These are phyloP conservation scores for Ectemnius cavifrons DNA, from an alignment of 2,888 invertebrate genomes.

Conservation along the genomic window DNA sequence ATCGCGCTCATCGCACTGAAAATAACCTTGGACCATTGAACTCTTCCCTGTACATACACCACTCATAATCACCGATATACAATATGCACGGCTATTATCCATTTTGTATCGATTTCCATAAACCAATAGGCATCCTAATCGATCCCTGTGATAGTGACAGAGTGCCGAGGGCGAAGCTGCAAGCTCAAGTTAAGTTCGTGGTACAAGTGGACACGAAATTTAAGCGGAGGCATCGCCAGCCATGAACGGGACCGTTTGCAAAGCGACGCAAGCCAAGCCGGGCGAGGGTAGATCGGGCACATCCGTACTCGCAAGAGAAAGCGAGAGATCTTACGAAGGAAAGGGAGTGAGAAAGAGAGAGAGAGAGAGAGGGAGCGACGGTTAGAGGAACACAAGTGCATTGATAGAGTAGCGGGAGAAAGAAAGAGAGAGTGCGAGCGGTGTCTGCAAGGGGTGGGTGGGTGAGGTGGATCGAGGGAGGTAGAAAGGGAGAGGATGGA, in stretches of 20 bases:
- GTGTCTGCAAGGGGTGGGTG: not conserved
- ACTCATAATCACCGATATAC: not conserved
- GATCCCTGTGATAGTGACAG: not conserved
- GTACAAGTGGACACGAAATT: no score
- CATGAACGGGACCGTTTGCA: slow-evolving; percentile 1
- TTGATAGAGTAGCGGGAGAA: not conserved
- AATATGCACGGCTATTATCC: not conserved
- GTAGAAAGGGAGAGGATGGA: slow-evolving; percentile 13
- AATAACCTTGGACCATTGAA: slow-evolving; percentile 28
- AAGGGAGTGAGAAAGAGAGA: slow-evolving; percentile 6
- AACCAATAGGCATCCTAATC: not conserved
- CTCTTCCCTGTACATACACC: not conserved
- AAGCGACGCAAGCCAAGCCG: slow-evolving; percentile 7
- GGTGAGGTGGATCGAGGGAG: slow-evolving; percentile 12
- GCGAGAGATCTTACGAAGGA: slow-evolving; percentile 22
- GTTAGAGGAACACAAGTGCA: not conserved
- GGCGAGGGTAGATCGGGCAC: slow-evolving; percentile 10
- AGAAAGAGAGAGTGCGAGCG: not conserved
- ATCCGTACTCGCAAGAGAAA: not conserved
- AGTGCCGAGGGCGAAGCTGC: not conserved
- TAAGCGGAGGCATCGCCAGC: no score
- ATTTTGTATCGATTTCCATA: not conserved
- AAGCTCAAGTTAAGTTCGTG: not conserved
- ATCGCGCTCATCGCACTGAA: slow-evolving; percentile 42
- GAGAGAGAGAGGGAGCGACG: slow-evolving; percentile 7